These are phyloP conservation scores for Melanotaenia duboulayi DNA, from an alignment of 2,113 vertebrate genomes.

Conservation along the genomic window DNA sequence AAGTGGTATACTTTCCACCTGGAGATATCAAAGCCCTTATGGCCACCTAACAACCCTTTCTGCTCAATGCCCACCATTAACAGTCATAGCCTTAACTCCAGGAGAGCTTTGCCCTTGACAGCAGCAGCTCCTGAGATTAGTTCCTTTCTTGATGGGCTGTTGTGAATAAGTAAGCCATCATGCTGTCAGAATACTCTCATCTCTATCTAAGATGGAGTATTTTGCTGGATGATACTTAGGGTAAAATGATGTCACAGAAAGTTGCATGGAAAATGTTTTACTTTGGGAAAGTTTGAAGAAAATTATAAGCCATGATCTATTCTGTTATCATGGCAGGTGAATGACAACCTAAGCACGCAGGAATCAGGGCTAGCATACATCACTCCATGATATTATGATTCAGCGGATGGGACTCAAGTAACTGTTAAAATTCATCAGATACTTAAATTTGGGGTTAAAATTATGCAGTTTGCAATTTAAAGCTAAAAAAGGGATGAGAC, in stretches of 20 bases:
- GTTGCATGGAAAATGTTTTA: not conserved
- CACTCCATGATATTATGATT: fast-evolving
- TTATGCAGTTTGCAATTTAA: not conserved
- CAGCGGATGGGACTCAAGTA: not conserved
- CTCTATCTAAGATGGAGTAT: not conserved
- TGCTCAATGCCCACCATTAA: not conserved
- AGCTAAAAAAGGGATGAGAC: not conserved
- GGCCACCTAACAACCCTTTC: conserved; percentile 9
- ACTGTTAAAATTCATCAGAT: not conserved
- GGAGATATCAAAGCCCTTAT: not conserved
- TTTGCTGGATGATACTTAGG: not conserved
- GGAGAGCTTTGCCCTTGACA: not conserved
- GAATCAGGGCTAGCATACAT: not conserved
- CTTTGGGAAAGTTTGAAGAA: not conserved
- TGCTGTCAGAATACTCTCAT: not conserved
- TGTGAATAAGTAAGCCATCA: conserved; percentile 10
- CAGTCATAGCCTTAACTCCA: not conserved
- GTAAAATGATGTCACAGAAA: too few relatives aligned
- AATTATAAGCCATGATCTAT: not conserved
- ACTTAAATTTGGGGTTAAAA: not conserved
- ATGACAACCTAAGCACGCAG: not conserved
- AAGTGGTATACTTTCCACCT: not conserved
- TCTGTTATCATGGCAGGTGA: conserved; percentile 2
- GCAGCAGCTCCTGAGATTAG: not conserved
- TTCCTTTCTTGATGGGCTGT: not conserved